A percentile compares a stretch with the other conserved stretches of the same genome.
Conservation (phyloP, 2,113 vertebrate species). For the Montifringilla adamsi region DNA sequence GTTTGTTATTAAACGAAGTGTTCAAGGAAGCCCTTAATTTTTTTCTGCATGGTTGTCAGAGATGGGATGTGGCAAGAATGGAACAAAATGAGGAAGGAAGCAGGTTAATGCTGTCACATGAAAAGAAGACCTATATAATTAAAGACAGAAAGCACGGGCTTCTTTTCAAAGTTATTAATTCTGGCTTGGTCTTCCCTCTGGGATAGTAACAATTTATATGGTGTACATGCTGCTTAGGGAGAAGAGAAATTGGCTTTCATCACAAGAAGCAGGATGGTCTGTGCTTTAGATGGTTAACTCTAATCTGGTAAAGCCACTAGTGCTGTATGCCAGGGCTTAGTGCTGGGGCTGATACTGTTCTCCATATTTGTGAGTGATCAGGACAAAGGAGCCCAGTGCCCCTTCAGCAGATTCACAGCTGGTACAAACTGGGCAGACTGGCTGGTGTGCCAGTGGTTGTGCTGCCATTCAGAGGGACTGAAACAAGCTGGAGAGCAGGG, state of each 20-base stretch:
- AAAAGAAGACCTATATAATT: constrained; percentile 6
- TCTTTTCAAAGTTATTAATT: constrained; percentile 3
- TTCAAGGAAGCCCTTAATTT: constrained; percentile 3
- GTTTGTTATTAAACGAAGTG: not conserved
- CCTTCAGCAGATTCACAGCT: not conserved
- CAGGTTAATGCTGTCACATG: not conserved
- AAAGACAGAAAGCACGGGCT: not conserved
- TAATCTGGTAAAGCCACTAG: not conserved
- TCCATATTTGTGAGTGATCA: not conserved
- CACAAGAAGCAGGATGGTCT: not conserved
- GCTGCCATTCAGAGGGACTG: not conserved
- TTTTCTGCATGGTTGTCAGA: not conserved
- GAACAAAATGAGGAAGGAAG: constrained; percentile 28
- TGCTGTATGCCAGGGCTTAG: not conserved
- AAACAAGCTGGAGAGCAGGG: not conserved
- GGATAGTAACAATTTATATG: not conserved
- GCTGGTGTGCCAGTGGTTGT: not conserved
- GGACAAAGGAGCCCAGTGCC: not conserved
- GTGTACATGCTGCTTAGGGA: not conserved
- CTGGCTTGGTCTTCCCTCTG: not conserved
- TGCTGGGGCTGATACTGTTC: not conserved
- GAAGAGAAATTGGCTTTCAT: not conserved
- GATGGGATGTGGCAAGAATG: not conserved
- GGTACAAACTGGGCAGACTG: not conserved
- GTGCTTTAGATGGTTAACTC: not conserved